These are phyloP conservation scores for Pteria penguin DNA, from an alignment of 2,888 invertebrate species.

Conservation along the genomic window DNA sequence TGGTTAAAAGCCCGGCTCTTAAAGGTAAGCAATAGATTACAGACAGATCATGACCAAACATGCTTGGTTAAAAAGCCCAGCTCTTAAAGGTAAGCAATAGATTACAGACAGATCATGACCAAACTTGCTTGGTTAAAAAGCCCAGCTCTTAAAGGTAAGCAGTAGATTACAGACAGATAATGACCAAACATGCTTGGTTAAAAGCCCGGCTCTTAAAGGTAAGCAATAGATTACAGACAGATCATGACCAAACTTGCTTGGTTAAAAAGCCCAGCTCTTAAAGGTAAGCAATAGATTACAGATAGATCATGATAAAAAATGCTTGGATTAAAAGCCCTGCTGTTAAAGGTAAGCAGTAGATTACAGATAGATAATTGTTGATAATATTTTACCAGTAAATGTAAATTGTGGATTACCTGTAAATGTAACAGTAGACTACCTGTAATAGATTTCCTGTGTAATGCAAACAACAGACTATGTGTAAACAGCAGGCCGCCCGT, in stretches of 20 bases:
- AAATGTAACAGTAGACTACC: no score
- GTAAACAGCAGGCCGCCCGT: no score
- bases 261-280: slow-evolving; percentile 44
- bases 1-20: neutral
- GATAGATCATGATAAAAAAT: slow-evolving; percentile 69
- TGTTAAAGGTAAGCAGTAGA: slow-evolving; percentile 39
- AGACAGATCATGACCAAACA: slow-evolving; percentile 69
- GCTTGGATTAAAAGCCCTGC: slow-evolving; percentile 66
- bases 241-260: slow-evolving; percentile 62
- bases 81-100: slow-evolving; percentile 43
- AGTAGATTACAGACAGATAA: slow-evolving; percentile 64
- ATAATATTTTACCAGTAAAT: no score
- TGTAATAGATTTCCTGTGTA: no score
- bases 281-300: slow-evolving; percentile 56
- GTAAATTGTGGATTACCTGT: no score
- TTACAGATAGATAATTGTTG: neutral
- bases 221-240: slow-evolving; percentile 50
- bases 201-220: slow-evolving; percentile 51
- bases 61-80: slow-evolving; percentile 65
- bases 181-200: slow-evolving; percentile 57
- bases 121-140: no score
- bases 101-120: neutral
- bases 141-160: no score
- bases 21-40: slow-evolving; percentile 58
- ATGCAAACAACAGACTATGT: no score